These are phyloP conservation scores for Zingel zingel DNA, from an alignment of 2,113 vertebrate species.

Conservation along the genomic window DNA sequence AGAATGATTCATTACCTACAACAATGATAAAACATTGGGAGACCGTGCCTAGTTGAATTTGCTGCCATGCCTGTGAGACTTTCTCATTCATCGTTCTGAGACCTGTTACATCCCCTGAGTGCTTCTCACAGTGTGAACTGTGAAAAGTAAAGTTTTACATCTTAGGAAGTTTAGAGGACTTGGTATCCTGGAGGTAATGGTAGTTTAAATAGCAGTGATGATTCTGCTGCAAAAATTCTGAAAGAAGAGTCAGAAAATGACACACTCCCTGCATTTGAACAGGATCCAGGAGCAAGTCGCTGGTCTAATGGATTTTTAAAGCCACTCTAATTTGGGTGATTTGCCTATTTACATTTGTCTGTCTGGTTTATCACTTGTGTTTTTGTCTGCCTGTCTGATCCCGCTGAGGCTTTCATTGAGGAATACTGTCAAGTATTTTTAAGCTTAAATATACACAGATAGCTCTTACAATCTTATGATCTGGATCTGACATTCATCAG, in stretches of 20 bases:
- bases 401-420: neutral
- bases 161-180: neutral
- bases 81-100: slow-evolving; percentile 11
- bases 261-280: slow-evolving; percentile 26
- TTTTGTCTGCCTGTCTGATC: neutral
- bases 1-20: slow-evolving; percentile 8
- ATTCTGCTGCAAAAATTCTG: slow-evolving; percentile 27
- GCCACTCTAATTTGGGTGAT: slow-evolving; percentile 12
- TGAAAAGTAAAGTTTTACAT: slow-evolving; percentile 35
- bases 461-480: neutral
- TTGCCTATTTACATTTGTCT: neutral
- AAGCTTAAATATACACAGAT: neutral
- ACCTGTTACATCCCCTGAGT: slow-evolving; percentile 3
- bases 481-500: neutral
- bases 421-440: neutral
- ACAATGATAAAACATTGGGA: neutral
- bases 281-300: slow-evolving; percentile 23
- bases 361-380: neutral
- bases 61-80: neutral
- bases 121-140: slow-evolving; percentile 9
- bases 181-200: neutral
- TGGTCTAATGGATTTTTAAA: slow-evolving; percentile 29
- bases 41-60: neutral
- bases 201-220: slow-evolving; percentile 10
- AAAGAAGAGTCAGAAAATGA: slow-evolving; percentile 31